Evolutionary conservation across 2,797 vertebrate genomes (phyloP), one percentile per base, ranked within the genome.

Genomic region (Nyctibius grandis): DNA sequence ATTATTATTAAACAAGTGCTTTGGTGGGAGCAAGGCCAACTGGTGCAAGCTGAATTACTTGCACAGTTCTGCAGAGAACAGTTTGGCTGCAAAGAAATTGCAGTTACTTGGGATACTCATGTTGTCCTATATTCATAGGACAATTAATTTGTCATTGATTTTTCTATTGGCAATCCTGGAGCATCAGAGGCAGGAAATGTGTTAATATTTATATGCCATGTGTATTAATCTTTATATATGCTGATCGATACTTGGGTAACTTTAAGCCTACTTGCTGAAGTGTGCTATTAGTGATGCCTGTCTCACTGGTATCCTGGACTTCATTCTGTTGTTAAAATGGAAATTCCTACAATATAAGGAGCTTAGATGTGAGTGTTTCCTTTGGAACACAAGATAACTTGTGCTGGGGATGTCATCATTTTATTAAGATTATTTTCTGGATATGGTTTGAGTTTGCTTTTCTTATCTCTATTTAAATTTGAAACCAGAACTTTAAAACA

Each of bases 21-120:
- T 7, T 44, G 20, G 28, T 83, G 11, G 33, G 38, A 95, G 25
- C 13, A 45, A n/a, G 45, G 14, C 12, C 40, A 25, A 81, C 33
- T 0, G 0, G 16, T 56, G 19, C 29, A 42, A 36, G n/a, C 23
- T 10, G 17, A 85, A 9, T 63, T 76, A 18, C 44, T 76, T 63
- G 50, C 36, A 40, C 8, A 8, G 16, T 45, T 85, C 51, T 60
- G 17, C 36, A 45, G 17, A n/a, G n/a, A n/a, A n/a, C n/a, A n/a
- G n/a, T 84, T 69, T 2, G 6, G 6, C 65, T 68, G 28, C 44
- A 42, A 60, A 81, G 57, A 56, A 75, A 42, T 64, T 31, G 17
- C 47, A n/a, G 44, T 45, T 95, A 17, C 51, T 82, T 73, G 45
- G 70, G 36, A 17, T 53, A 34, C 4, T 12, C 0, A 0, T 47